Base-by-base conservation (phyloP, 2,888 invertebrate genomes). In the Ecdyonurus torrentis region DNA sequence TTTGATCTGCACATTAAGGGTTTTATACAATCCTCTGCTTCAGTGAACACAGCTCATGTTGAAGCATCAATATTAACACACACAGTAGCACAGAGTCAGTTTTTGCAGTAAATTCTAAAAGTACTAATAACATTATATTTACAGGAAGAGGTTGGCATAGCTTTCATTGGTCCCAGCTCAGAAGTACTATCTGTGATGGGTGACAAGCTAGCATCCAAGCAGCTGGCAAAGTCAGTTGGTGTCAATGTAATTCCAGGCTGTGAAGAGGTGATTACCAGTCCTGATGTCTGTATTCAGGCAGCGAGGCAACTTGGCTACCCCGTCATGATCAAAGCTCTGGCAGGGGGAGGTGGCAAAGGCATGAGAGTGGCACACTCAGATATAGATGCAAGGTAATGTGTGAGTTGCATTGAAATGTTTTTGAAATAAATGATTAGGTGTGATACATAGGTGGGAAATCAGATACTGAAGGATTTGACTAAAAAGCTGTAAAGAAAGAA, bases 261-360 rank as follows among this genome's bases (percentile, higher is more conserved):
- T 70, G 76, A 78, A 66, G 77, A 76, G 1, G 72, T 76, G 63
- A 73, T 78, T 25, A 70, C 69, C 65, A 76, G 79, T 71, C 80
- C 74, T 25, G 79, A 81, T 2, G 78, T 83, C 67, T 83, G 83
- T 70, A 76, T 83, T 23, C 72, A 77, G 68, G 78, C 83, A 55
- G 75, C 83, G 22, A 76, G 77, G 67, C 75, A 80, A 53, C 82
- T 83, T 63, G 82, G 81, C 10, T 85, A 84, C 72, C 85, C 85
- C 1, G 84, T 85, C 24, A 85, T 86, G 84, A 82, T 86, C 66
- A 85, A 85, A 72, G 85, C 85, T 1, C 82, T 84, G 1, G 83
- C 84, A 55, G 85, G 85, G 20, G 85, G 85, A 61, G 85, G 84
- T 37, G 85, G 85, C 18, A 84, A 83, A 71, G 85, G 85, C 24